phyloP scores from a whole-genome alignment of 2,888 invertebrate species.

The Harpalus rubripes region DNA sequence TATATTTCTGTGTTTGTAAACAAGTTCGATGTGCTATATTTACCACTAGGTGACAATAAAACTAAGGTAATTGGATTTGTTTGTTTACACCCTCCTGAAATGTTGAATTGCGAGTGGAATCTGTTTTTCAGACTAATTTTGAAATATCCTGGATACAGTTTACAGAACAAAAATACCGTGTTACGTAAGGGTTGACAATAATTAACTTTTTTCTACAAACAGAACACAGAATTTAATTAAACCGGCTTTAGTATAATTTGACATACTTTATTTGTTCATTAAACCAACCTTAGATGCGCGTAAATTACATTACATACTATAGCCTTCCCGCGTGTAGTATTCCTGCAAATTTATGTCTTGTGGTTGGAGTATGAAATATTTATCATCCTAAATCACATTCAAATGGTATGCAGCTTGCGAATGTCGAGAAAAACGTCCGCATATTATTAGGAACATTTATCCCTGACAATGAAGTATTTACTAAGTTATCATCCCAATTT shows the following conservation, averaged over 20 bases:
- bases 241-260: constrained; percentile 31
- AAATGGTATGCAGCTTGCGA: constrained; percentile 2
- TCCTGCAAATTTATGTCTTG: constrained; percentile 16
- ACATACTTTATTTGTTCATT: constrained; percentile 55
- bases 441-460: constrained; percentile 14
- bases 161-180: not conserved
- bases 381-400: constrained; percentile 31
- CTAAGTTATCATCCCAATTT: constrained; percentile 35
- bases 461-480: constrained; percentile 25
- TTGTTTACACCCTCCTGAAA: too few relatives aligned
- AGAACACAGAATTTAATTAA: constrained; percentile 46
- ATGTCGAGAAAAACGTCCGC: not conserved
- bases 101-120: too few relatives aligned
- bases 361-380: constrained; percentile 9
- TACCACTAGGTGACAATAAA: too few relatives aligned
- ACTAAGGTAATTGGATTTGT: too few relatives aligned
- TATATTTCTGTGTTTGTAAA: too few relatives aligned
- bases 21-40: too few relatives aligned
- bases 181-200: not conserved
- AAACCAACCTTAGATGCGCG: constrained; percentile 7
- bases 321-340: constrained; percentile 4
- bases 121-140: not conserved
- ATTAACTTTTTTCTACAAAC: constrained; percentile 18
- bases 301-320: constrained; percentile 44
- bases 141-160: not conserved